Evolutionary conservation across 2,888 invertebrate genomes (phyloP), one percentile per base, ranked within the genome.

Genomic region (Laspeyria flexula): DNA sequence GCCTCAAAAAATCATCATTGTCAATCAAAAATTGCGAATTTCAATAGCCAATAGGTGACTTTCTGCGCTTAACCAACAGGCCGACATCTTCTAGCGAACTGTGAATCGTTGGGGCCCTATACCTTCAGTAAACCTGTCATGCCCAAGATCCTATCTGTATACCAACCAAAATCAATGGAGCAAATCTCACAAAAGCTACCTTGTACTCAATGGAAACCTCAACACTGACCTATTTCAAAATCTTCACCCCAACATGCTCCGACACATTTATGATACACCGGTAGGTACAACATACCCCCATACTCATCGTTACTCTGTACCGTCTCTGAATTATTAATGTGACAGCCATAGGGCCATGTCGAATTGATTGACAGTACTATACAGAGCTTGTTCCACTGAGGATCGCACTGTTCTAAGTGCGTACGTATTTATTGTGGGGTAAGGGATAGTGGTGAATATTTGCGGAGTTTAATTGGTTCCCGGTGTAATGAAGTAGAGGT

Each of bases 241-340:
- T 25, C 25, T 25, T 7, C 3, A 25, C n/a, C n/a, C 29, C 34
- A n/a, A 18, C 15, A 1, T 34, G 2, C 34, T 39, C 43, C 34
- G 52, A 31, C 47, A 55, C 49, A 46, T 58, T 50, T 42, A 55
- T 50, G 57, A 48, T 41, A 31, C 10, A 1, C 16, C 10, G 27
- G 27, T 21, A 21, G 21, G 11, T 13, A 31, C 30, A 25, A 12
- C 16, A 25, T 12, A 13, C 33, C 34, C 40, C 34, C 33, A 10
- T 34, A 34, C 31, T 42, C 16, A 30, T 37, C 7, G 34, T 43
- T 39, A 38, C 55, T 43, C 50, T 43, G 43, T 39, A 48, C 35
- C 34, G 55, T 31, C 39, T 15, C 45, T 71, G 71, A 64, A 69
- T 69, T 67, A 71, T 69, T 69, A 60, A 71, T 61, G 41, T 45